Evolutionary conservation across 2,888 invertebrate genomes (phyloP), one percentile per base, ranked within the genome.

Genomic region (Lymantria dispar): DNA sequence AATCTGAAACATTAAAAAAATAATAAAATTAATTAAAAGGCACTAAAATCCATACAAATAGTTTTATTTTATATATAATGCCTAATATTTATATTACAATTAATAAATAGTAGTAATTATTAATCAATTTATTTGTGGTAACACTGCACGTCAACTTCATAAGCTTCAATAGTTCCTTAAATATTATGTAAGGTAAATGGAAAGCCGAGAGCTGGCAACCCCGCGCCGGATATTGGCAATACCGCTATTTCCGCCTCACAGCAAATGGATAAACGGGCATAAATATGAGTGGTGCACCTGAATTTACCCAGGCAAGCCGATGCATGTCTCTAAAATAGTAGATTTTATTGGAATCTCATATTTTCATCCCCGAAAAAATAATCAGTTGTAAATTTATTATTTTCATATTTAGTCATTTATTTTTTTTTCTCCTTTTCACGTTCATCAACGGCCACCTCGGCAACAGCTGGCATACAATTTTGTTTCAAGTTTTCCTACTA

Each of bases 151-250:
- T n/a, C 37, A 22, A 40, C 43, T 39, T 47, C 13, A 31, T 22
- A 10, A 7, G 13, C 13, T 14, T 40, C 13, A 14, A 40, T 22
- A 22, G 22, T 8, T 14, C 10, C 41, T 44, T 45, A 45, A 48
- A 48, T 52, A 15, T 36, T 33, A 38, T 31, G 14, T 41, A 31
- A n/a, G 42, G 50, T 52, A 54, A 45, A 56, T 41, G 45, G n/a
- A 43, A 60, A 50, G 45, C 50, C 48, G 55, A 57, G 56, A 48
- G 48, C 51, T 52, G 52, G 52, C 50, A 43, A 42, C 46, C 43
- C 50, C 12, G 50, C 66, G 9, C 40, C 85, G 87, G 87, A 87
- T 85, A 87, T 87, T 86, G 85, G 73, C 68, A 70, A 68, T 72
- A 75, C 80, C 77, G 73, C 76, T 10, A 83, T 84, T 85, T 86